Percentiles rank a stretch among this genome's conserved stretches.
Conservation (phyloP, 1,140 invertebrate species). For the Atta cephalotes region DNA sequence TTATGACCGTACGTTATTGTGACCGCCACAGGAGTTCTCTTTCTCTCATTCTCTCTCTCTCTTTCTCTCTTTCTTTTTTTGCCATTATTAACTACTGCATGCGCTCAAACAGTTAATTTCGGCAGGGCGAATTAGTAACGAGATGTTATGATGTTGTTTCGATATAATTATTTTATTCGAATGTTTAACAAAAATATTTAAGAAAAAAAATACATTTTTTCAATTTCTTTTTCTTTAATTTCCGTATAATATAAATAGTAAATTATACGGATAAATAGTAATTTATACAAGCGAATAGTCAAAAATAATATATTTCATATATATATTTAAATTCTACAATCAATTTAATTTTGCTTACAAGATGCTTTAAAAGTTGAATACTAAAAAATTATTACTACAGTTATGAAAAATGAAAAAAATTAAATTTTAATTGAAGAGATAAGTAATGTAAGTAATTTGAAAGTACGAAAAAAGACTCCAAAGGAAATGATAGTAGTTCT, state of each 20-base stretch:
- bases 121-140: not conserved
- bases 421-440: not conserved
- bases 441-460: not conserved
- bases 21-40: not conserved
- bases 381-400: not conserved
- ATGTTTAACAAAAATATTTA: not conserved
- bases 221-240: not conserved
- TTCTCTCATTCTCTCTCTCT: too few species aligned
- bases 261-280: too few species aligned
- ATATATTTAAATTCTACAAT: not conserved
- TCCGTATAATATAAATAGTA: not conserved
- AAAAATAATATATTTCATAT: not conserved
- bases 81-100: constrained; percentile 26
- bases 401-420: not conserved
- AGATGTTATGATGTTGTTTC: not conserved
- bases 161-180: not conserved
- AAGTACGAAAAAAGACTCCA: not conserved
- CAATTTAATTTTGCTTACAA: not conserved
- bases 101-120: constrained; percentile 52
- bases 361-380: not conserved
- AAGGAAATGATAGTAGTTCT: not conserved
- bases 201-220: not conserved
- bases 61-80: not conserved
- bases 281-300: not conserved
- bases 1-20: constrained; percentile 60